Evolutionary conservation across 1,140 invertebrate species (phyloP).

Genomic region (Monochamus saltuarius): DNA sequence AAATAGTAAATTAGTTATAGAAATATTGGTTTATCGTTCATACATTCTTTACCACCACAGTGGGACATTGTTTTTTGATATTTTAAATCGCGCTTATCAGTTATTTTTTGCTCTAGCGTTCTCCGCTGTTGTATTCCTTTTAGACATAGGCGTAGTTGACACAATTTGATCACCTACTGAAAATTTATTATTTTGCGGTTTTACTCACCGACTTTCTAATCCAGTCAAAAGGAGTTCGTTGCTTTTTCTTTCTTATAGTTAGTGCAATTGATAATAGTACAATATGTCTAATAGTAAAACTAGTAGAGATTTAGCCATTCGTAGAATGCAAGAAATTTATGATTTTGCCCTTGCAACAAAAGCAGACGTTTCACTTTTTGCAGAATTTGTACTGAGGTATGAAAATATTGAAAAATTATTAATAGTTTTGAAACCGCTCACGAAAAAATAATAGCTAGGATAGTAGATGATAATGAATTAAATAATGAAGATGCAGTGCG

Average conservation of each 20-base stretch:
- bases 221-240: conserved; percentile 5
- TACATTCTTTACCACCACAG: too few species aligned
- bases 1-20: too few species aligned
- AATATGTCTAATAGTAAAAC: neutral
- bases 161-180: too few species aligned
- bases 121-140: too few species aligned
- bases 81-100: too few species aligned
- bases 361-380: conserved; percentile 2
- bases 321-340: conserved; percentile 7
- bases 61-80: too few species aligned
- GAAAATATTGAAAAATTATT: neutral
- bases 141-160: too few species aligned
- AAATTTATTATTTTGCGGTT: too few species aligned
- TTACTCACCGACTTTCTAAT: too few species aligned
- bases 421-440: neutral
- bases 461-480: neutral
- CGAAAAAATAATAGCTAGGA: neutral
- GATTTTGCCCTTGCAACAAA: conserved; percentile 1
- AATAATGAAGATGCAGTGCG: neutral
- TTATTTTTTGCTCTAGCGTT: too few species aligned
- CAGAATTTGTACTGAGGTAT: neutral
- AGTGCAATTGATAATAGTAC: neutral
- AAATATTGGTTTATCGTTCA: too few species aligned
- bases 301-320: conserved; percentile 7
- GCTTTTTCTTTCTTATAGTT: neutral